These are phyloP conservation scores for Cyclina sinensis DNA, from an alignment of 1,140 invertebrate genomes.

Conservation along the genomic window DNA sequence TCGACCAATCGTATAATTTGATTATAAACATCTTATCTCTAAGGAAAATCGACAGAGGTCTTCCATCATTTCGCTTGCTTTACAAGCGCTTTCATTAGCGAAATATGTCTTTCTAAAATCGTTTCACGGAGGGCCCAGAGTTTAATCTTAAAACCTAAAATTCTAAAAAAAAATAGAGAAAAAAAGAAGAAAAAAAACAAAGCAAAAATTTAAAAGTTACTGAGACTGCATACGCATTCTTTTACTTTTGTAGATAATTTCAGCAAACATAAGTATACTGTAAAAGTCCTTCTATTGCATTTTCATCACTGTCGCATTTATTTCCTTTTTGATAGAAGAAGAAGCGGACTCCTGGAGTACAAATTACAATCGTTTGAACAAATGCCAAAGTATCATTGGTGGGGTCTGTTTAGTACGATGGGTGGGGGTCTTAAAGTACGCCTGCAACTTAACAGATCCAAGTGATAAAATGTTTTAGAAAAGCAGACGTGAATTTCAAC, in stretches of 20 bases:
- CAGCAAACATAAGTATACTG: no score
- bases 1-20: conserved; percentile 44
- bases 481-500: conserved; percentile 26
- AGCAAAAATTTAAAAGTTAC: no score
- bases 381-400: not conserved
- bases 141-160: no score
- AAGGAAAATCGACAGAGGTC: conserved; percentile 40
- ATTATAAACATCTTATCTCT: conserved; percentile 35
- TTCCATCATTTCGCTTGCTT: conserved; percentile 37
- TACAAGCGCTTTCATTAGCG: conserved; percentile 34
- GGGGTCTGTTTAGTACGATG: not conserved
- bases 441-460: not conserved
- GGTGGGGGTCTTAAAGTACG: conserved; percentile 13
- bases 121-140: conserved; percentile 36
- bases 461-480: conserved; percentile 2
- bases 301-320: no score
- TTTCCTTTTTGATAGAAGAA: no score
- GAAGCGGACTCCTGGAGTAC: no score
- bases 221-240: no score
- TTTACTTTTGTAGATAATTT: no score
- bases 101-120: conserved; percentile 15
- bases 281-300: no score
- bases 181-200: no score
- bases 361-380: not conserved
- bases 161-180: no score